Evolutionary conservation across 1,140 invertebrate genomes (phyloP), one percentile per base, ranked within the genome.

Genomic region (Arctopsyche grandis): DNA sequence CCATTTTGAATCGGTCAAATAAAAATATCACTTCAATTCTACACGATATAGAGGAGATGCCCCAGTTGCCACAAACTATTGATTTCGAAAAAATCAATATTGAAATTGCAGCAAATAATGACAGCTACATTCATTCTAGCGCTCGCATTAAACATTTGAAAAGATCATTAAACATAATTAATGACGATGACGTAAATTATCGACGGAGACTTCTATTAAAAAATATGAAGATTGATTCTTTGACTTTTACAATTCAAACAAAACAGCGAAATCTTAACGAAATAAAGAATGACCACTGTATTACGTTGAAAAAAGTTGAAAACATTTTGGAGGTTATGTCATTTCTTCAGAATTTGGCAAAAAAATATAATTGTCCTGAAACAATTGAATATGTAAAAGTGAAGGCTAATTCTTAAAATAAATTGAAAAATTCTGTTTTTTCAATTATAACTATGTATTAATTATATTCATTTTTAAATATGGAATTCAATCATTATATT

Each of bases 61-160:
- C 88, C 14, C 88, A 89, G 77, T 85, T 83, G 78, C 78, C 91
- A 19, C 83, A 87, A 78, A 83, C 86, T 0, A 86, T 91, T 9
- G 90, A 91, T 76, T 91, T 91, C 80, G 86, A 91, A 58, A 89
- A 90, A 83, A 79, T 91, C 5, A 85, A 85, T 52, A 91, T 91
- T n/a, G 88, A 79, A 91, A 90, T 81, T 24, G 22, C 3, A 21
- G 56, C 52, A 26, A 74, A 21, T 29, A 5, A 74, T 56, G 1
- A 9, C 9, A 56, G 9, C 3, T 56, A 24, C 56, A 19, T 9
- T n/a, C 5, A 19, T 56, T 7, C 44, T 56, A 46, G 9, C 19
- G 12, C 1, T 22, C 3, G 16, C 19, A 19, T 56, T n/a, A n/a
- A 74, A 21, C 19, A 26, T 24, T 52, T 56, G 19, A 74, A 74